Percentiles rank a stretch among this genome's conserved stretches.
Evolutionary conservation across 2,797 vertebrate genomes (phyloP).

Genomic region (Neosilurus mollespiculum): DNA sequence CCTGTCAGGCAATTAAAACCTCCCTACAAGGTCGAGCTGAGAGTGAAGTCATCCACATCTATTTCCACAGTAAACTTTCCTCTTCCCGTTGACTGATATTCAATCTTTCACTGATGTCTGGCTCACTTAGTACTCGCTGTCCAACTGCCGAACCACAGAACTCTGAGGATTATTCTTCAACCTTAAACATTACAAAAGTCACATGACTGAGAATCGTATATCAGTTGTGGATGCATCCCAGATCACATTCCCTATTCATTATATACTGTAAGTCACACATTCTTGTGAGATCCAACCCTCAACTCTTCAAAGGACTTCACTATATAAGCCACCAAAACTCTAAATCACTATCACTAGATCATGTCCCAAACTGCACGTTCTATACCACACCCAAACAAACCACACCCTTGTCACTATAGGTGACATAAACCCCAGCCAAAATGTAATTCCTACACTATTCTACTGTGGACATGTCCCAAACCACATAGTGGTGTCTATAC

Average conservation of each 20-base stretch:
- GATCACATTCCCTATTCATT: too few relatives aligned
- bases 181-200: neutral
- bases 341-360: neutral
- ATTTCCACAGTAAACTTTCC: slow-evolving; percentile 25
- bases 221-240: too few relatives aligned
- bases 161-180: neutral
- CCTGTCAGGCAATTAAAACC: slow-evolving; percentile 50
- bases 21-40: slow-evolving; percentile 16
- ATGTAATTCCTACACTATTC: too few relatives aligned
- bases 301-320: neutral
- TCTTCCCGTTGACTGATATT: slow-evolving; percentile 31
- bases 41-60: slow-evolving; percentile 31
- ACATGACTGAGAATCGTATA: neutral
- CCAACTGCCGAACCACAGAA: neutral
- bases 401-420: neutral
- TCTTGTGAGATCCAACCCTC: too few relatives aligned
- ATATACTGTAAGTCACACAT: too few relatives aligned
- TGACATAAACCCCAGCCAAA: neutral
- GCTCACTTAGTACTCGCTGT: neutral
- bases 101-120: neutral
- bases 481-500: too few relatives aligned
- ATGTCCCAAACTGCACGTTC: neutral
- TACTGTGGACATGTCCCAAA: too few relatives aligned
- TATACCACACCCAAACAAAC: neutral
- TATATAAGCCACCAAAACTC: neutral